Conservation (phyloP, 2,888 invertebrate genomes). For the Pyrrhia umbra region DNA sequence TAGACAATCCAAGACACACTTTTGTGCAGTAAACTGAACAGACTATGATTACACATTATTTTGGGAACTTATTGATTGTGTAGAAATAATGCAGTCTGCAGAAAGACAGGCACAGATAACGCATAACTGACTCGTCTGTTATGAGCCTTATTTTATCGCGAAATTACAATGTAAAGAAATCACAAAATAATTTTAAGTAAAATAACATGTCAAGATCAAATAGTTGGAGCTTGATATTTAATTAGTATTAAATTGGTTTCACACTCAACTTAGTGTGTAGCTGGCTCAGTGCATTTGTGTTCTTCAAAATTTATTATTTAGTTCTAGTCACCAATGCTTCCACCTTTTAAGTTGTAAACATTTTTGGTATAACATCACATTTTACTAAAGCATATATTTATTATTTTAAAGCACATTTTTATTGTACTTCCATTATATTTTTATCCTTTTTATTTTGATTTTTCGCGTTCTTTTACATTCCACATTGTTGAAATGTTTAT, state of each 20-base stretch:
- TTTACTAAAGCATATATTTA: slow-evolving; percentile 63
- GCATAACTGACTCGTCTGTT: slow-evolving; percentile 1
- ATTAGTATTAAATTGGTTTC: slow-evolving; percentile 57
- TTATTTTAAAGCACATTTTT: slow-evolving; percentile 68
- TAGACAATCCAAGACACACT: background rate
- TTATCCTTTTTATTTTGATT: slow-evolving; percentile 62
- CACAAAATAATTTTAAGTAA: slow-evolving; percentile 3
- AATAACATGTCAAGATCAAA: slow-evolving; percentile 13
- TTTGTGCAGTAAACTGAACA: background rate
- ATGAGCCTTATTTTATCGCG: background rate
- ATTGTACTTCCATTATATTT: slow-evolving; percentile 71
- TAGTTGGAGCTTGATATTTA: slow-evolving; percentile 24
- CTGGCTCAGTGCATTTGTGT: slow-evolving; percentile 60
- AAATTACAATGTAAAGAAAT: slow-evolving; percentile 2
- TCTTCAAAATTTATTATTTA: slow-evolving; percentile 72
- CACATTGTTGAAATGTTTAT: slow-evolving; percentile 78
- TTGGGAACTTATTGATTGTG: too few relatives aligned
- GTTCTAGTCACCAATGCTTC: slow-evolving; percentile 86
- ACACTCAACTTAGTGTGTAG: slow-evolving; percentile 43
- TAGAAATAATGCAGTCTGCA: too few relatives aligned
- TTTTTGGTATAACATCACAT: slow-evolving; percentile 78
- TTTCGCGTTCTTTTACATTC: slow-evolving; percentile 76
- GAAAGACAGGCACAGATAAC: background rate
- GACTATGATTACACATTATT: too few relatives aligned
- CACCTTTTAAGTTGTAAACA: slow-evolving; percentile 65